These are phyloP conservation scores for Clarias fuscus DNA, from an alignment of 2,797 vertebrate species.

Conservation along the genomic window DNA sequence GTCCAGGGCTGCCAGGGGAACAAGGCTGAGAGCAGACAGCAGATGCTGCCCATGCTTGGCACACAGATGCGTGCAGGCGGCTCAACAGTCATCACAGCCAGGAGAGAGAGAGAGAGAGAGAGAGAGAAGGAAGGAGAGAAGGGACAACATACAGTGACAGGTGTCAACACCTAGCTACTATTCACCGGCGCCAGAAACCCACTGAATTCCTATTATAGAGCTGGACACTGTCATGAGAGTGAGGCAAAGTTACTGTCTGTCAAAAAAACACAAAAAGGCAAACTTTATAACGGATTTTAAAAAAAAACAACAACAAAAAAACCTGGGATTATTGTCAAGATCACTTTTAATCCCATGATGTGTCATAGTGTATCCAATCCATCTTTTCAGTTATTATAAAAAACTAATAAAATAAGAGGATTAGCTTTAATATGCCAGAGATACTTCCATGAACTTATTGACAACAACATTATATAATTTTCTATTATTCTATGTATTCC, in stretches of 20 bases:
- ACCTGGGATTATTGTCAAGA: not conserved
- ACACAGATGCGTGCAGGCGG: constrained; percentile 60
- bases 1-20: constrained; percentile 53
- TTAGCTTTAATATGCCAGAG: not conserved
- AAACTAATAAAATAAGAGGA: too few species aligned
- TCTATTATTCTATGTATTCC: not conserved
- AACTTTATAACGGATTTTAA: not conserved
- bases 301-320: not conserved
- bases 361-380: too few species aligned
- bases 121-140: constrained; percentile 28
- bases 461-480: too few species aligned
- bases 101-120: constrained; percentile 35
- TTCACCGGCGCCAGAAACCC: constrained; percentile 52
- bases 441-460: too few species aligned
- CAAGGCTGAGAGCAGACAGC: constrained; percentile 57
- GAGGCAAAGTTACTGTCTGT: not conserved
- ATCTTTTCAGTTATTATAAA: not conserved
- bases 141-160: constrained; percentile 53
- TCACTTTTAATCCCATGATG: not conserved
- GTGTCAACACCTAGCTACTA: constrained; percentile 60
- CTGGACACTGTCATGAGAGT: constrained; percentile 24
- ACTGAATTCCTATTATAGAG: constrained; percentile 21
- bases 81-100: constrained; percentile 57
- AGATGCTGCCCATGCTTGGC: constrained; percentile 54
- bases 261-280: constrained; percentile 5